Percentiles rank a stretch among this genome's conserved stretches.
These are phyloP conservation scores for Actinia tenebrosa DNA, from an alignment of 64 coral and sea anemone species.

Conservation along the genomic window DNA sequence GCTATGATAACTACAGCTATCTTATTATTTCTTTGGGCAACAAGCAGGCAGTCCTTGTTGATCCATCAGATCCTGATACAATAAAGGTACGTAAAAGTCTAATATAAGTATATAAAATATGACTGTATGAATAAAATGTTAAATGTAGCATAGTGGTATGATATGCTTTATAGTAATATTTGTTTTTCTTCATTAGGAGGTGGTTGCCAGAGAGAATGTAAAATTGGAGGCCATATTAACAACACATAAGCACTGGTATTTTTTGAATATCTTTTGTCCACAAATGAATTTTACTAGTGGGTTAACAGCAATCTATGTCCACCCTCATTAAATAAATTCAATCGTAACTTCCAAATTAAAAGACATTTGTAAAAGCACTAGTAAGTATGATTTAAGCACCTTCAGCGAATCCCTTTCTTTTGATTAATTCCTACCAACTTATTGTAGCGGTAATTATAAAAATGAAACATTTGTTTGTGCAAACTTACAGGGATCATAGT, in stretches of 20 bases:
- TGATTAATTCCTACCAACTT: too few relatives aligned
- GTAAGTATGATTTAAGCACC: too few relatives aligned
- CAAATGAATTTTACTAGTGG: too few relatives aligned
- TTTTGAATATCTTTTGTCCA: neutral
- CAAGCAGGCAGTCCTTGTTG: constrained; percentile 33
- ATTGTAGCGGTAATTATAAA: too few relatives aligned
- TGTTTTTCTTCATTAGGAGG: constrained; percentile 29
- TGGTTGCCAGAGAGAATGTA: constrained; percentile 36
- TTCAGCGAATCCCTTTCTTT: too few relatives aligned
- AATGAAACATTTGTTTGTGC: too few relatives aligned
- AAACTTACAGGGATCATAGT: constrained; percentile 54
- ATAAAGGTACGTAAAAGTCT: constrained; percentile 26
- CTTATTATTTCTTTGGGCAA: constrained; percentile 41
- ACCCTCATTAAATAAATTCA: too few relatives aligned
- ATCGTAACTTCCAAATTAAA: too few relatives aligned
- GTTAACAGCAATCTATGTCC: too few relatives aligned
- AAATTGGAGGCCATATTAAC: constrained; percentile 53
- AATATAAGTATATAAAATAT: too few relatives aligned
- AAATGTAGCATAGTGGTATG: neutral
- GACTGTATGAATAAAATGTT: neutral
- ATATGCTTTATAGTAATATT: neutral
- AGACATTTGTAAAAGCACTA: too few relatives aligned
- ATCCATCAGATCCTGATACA: constrained; percentile 57
- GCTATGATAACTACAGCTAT: constrained; percentile 64
- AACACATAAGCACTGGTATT: constrained; percentile 72